A percentile compares a stretch with the other conserved stretches of the same genome.
Conservation (phyloP, 2,888 invertebrate species). For the Bembecia ichneumoniformis region DNA sequence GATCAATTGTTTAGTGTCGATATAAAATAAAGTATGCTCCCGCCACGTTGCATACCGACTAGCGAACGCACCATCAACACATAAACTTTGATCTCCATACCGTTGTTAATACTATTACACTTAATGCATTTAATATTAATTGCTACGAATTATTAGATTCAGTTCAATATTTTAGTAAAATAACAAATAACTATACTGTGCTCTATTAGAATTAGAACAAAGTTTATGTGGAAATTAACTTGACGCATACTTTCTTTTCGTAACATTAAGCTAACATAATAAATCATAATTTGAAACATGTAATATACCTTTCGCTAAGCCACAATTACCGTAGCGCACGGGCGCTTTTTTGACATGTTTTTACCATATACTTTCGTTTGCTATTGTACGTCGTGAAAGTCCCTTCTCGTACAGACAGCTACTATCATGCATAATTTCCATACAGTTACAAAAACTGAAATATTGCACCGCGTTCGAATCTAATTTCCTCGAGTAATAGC, state of each 20-base stretch:
- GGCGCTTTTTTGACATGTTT: constrained; percentile 44
- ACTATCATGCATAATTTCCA: no score
- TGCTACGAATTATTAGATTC: no score
- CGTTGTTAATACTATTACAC: no score
- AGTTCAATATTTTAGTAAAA: no score
- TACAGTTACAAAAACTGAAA: no score
- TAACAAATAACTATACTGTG: constrained; percentile 23
- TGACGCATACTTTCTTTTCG: constrained; percentile 40
- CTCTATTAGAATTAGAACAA: constrained; percentile 34
- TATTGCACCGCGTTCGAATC: no score
- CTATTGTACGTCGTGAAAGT: constrained; percentile 48
- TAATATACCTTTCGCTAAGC: constrained; percentile 52
- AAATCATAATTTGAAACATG: constrained; percentile 49
- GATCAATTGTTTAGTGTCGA: no score
- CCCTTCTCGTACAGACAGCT: constrained; percentile 29
- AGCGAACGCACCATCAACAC: no score
- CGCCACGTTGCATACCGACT: no score
- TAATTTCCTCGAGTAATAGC: not conserved
- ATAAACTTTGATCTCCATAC: no score
- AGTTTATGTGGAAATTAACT: constrained; percentile 21
- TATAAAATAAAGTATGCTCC: no score
- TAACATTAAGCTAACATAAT: constrained; percentile 56
- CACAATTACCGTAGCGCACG: constrained; percentile 51
- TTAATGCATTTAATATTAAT: no score
- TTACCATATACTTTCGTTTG: constrained; percentile 38